Conservation (phyloP, 2,797 vertebrate genomes). For the Mus spretus region DNA sequence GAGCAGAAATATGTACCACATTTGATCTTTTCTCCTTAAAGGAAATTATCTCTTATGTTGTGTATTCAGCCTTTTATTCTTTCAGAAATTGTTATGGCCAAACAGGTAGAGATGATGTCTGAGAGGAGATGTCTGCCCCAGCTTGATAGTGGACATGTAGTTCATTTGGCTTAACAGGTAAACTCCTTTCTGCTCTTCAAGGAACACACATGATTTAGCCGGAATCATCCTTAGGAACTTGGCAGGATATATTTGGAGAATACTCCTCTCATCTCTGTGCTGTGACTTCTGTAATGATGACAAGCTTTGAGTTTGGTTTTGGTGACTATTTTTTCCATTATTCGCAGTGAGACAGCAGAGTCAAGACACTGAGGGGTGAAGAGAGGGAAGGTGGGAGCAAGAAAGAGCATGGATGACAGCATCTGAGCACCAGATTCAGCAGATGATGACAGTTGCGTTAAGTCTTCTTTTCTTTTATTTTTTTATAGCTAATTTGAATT, state of each 20-base stretch:
- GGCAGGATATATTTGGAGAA: slow-evolving; percentile 8
- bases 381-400: neutral
- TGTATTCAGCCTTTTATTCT: neutral
- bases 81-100: neutral
- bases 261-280: neutral
- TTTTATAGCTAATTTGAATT: slow-evolving; percentile 42
- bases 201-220: neutral
- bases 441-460: neutral
- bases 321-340: neutral
- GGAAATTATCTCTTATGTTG: neutral
- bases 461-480: slow-evolving; percentile 8
- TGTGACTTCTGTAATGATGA: neutral
- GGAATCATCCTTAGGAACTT: neutral
- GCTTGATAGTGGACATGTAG: neutral
- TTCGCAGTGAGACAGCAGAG: neutral
- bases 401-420: neutral
- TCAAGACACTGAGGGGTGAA: neutral
- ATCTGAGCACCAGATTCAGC: neutral
- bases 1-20: neutral
- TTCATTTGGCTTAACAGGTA: neutral
- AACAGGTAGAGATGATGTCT: neutral
- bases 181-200: neutral
- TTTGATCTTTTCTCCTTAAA: neutral
- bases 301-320: slow-evolving; percentile 1
- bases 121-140: neutral